Evolutionary conservation across 2,888 invertebrate genomes (phyloP), one percentile per base, ranked within the genome.

Genomic region (Eupithecia centaureata): DNA sequence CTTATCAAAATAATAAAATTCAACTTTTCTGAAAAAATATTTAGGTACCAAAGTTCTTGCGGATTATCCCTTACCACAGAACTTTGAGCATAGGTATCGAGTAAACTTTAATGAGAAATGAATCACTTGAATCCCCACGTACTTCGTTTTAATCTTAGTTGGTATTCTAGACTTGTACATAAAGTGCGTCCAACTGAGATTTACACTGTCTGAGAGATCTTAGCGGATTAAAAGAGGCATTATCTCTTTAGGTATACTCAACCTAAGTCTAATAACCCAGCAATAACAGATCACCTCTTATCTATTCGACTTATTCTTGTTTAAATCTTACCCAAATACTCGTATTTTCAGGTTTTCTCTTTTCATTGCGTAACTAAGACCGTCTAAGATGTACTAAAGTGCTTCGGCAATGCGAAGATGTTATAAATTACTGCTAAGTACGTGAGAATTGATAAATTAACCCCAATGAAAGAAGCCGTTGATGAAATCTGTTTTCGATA

Each of bases 401-500:
- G 57, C 61, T 61, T 28, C 25, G 38, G 32, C 60, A 57, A 60
- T 38, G 63, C 10, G n/a, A 35, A 56, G 35, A 62, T 60, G 62
- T 60, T 65, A 63, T 66, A 70, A 63, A 70, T 66, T 61, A 52
- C 52, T 64, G n/a, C n/a, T 30, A 56, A 62, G 47, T 65, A 62
- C 60, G 63, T 64, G 61, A 59, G 66, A 78, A 82, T 85, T 82
- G 80, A 73, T 75, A 75, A 84, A 75, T 87, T 86, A 84, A 87
- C 86, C 87, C 80, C 86, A 85, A 86, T 87, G 30, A 57, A n/a
- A 63, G 72, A 74, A 77, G 70, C 63, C 58, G 74, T 82, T 85
- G 88, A 87, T 84, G 91, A 86, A 86, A 91, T 80, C 77, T 77
- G 71, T 85, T 82, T 86, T 89, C 84, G 81, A 82, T 72, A 87